Conservation (phyloP, 2,113 vertebrate species). For the Indicator maculatus region DNA sequence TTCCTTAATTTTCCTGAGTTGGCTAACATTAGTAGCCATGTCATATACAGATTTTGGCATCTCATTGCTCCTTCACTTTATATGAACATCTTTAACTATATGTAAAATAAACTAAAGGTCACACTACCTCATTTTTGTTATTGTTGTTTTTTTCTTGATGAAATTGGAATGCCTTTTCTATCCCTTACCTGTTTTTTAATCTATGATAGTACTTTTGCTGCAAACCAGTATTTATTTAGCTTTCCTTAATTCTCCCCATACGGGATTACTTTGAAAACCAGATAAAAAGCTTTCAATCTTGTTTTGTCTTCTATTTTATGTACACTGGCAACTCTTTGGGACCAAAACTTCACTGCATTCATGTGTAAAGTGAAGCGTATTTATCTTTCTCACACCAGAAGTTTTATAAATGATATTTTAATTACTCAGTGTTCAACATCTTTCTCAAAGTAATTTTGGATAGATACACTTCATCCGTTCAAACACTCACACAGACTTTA, state of each 20-base stretch:
- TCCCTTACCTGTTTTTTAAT: not conserved
- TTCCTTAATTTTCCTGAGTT: not conserved
- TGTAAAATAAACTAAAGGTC: not conserved
- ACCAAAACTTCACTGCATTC: accelerated
- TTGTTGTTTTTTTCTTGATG: not conserved
- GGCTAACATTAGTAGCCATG: not conserved
- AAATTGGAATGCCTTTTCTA: not conserved
- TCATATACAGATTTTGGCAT: not conserved
- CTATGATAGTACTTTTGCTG: not conserved
- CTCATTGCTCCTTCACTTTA: not conserved
- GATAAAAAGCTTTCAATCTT: not conserved
- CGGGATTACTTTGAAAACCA: not conserved
- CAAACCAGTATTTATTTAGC: not conserved
- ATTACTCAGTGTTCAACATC: not conserved
- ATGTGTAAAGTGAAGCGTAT: not conserved
- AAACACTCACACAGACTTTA: not conserved
- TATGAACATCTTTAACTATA: not conserved
- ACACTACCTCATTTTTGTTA: not conserved
- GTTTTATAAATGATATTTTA: not conserved
- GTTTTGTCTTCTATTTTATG: not conserved
- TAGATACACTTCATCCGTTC: not conserved
- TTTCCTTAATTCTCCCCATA: not conserved
- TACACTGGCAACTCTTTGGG: not conserved
- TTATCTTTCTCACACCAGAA: not conserved
- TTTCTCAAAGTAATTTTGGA: not conserved